Evolutionary conservation across 1,140 invertebrate species (phyloP).

Genomic region (Calephelis nemesis): DNA sequence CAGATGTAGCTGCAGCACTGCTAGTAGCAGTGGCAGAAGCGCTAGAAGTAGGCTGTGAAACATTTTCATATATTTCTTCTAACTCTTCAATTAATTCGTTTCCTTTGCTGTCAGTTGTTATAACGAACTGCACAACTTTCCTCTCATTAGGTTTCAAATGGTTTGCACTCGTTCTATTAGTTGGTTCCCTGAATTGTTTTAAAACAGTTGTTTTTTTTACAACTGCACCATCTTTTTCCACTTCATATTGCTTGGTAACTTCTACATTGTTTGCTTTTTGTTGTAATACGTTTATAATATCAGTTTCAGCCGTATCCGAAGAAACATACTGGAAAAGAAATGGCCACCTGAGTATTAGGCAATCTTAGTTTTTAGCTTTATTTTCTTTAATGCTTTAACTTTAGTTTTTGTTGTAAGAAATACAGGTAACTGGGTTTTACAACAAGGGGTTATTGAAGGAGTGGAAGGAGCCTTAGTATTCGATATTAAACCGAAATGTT

Average conservation of each 20-base stretch:
- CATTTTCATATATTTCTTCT: slow-evolving; percentile 19
- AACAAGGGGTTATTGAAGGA: too few species aligned
- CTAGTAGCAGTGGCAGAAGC: slow-evolving; percentile 17
- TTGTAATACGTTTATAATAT: slow-evolving; percentile 28
- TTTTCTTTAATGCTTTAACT: too few species aligned
- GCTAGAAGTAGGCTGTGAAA: slow-evolving; percentile 7
- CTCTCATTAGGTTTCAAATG: slow-evolving; percentile 27
- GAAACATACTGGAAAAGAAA: slow-evolving; percentile 39
- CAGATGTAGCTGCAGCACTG: not conserved
- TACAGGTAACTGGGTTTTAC: too few species aligned
- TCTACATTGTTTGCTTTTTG: slow-evolving; percentile 35
- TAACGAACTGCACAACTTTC: slow-evolving; percentile 10
- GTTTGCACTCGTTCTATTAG: not conserved
- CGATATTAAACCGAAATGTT: too few species aligned
- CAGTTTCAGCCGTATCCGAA: slow-evolving; percentile 36
- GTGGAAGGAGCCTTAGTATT: too few species aligned
- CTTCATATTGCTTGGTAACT: slow-evolving; percentile 35
- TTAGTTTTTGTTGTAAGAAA: too few species aligned
- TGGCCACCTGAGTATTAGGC: too few species aligned
- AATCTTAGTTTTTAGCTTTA: too few species aligned
- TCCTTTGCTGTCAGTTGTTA: not conserved
- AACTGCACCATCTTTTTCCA: slow-evolving; percentile 37
- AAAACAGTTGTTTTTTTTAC: slow-evolving; percentile 37
- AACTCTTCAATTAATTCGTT: not conserved
- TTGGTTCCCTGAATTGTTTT: slow-evolving; percentile 32